Base-by-base conservation (phyloP, 1,140 invertebrate genomes). In the Bombus huntii region DNA sequence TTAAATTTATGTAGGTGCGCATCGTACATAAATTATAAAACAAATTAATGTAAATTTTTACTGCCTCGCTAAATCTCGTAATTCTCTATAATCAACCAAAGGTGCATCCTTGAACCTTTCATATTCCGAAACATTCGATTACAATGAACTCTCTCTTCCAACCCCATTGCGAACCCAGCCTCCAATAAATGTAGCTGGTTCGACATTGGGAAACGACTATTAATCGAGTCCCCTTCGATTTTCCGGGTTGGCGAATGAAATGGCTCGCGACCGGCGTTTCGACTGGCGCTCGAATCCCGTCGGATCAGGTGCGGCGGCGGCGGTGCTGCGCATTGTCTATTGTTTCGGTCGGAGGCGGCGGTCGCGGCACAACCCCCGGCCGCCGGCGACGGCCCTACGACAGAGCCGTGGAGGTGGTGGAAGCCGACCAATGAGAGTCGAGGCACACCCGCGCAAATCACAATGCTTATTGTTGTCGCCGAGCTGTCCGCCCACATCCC, bases 381-480 rank as follows among this genome's bases (percentile, higher is more conserved):
- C 90, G 87, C 88, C 86, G 91, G 86, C 81, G 85, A 83, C 89
- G 90, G 88, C 83, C 87, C 90, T 87, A 83, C 81, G 88, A 89
- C 91, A 82, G 89, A 68, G 83, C 79, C 68, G 84, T 86, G 92
- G 92, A 90, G 91, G 92, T 92, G 93, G 88, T 85, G 90, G 88
- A 84, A 89, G 87, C 83, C 86, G 89, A 92, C 95, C 95, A 95
- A 95, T 95, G 65, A 87, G 90, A 89, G 77, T 81, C 84, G 65
- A 88, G 91, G 87, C 91, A 91, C 94, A 94, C 92, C 92, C 95
- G 94, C 94, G 91, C 95, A 95, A 95, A 95, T 95, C 95, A 95
- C 95, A 95, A 95, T 95, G 95, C 94, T 95, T 93, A 95, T 95
- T 95, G 95, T 95, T 95, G 93, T 94, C 93, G 91, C 84, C 89